Percentiles rank a stretch among this genome's conserved stretches.
Conservation (phyloP, 2,113 vertebrate species). For the Oceanites oceanicus region DNA sequence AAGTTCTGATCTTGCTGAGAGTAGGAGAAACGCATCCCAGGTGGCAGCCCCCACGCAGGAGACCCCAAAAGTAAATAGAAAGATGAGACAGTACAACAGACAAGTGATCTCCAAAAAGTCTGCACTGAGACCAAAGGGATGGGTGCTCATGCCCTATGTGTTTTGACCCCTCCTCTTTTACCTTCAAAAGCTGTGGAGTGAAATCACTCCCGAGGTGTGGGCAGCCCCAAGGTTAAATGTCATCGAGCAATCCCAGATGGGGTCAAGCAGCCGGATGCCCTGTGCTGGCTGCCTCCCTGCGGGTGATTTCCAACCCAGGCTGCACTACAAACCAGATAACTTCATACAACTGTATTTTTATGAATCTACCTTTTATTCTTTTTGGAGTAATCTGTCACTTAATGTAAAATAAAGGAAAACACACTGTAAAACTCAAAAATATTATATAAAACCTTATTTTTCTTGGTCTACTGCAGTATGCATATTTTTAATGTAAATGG, state of each 20-base stretch:
- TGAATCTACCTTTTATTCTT: neutral
- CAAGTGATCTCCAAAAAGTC: neutral
- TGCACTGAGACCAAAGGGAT: neutral
- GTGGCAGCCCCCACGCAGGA: neutral
- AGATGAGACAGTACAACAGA: neutral
- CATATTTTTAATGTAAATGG: slow-evolving; percentile 49
- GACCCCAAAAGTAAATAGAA: neutral
- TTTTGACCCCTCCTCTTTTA: neutral
- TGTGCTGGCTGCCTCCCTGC: fast-evolving
- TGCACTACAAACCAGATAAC: neutral
- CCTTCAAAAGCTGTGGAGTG: neutral
- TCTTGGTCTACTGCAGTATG: slow-evolving; percentile 24
- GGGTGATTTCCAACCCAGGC: neutral
- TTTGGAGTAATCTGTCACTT: neutral
- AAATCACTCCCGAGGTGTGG: neutral
- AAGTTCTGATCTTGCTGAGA: neutral
- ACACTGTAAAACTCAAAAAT: neutral
- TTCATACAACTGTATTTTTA: neutral
- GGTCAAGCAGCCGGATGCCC: neutral
- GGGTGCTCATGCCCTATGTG: neutral
- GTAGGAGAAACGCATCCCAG: neutral
- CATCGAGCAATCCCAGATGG: neutral
- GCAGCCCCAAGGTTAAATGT: neutral
- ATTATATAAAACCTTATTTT: slow-evolving; percentile 15
- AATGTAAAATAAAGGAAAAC: slow-evolving; percentile 32